These are phyloP conservation scores for Hippocampus barbouri DNA, from an alignment of 2,113 vertebrate species.

Conservation along the genomic window DNA sequence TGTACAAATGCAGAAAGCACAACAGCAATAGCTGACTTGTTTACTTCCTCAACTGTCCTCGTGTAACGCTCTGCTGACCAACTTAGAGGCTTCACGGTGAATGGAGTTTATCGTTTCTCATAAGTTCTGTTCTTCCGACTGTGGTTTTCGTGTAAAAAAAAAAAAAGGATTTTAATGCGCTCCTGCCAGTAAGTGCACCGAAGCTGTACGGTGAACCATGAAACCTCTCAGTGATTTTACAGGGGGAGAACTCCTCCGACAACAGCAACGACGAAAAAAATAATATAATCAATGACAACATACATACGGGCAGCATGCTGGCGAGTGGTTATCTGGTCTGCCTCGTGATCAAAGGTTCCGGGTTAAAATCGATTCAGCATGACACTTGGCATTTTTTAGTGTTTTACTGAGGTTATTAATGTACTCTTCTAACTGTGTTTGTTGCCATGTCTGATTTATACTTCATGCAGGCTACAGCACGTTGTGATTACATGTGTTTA, in stretches of 20 bases:
- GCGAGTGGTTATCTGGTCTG: no score
- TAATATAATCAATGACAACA: not conserved
- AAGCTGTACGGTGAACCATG: slow-evolving; percentile 33
- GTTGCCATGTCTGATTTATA: no score
- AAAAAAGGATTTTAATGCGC: slow-evolving; percentile 7
- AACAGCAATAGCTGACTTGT: slow-evolving; percentile 19
- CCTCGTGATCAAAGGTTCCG: no score
- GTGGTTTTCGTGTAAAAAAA: not conserved
- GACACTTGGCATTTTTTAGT: no score
- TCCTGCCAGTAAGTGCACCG: slow-evolving; percentile 32
- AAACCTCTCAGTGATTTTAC: slow-evolving; percentile 53
- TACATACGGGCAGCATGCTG: not conserved
- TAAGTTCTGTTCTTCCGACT: slow-evolving; percentile 4
- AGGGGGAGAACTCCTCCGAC: slow-evolving; percentile 24
- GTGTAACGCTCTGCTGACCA: slow-evolving; percentile 3
- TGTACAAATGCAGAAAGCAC: not conserved
- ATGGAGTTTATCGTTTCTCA: not conserved
- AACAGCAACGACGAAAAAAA: not conserved
- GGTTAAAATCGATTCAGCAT: no score
- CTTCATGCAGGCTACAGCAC: no score
- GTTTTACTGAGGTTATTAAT: no score
- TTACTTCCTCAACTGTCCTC: not conserved
- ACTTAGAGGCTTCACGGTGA: not conserved
- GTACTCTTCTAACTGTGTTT: no score
- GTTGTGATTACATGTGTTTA: no score